A percentile compares a stretch with the other conserved stretches of the same genome.
These are phyloP conservation scores for Triops cancriformis DNA, from an alignment of 1,140 invertebrate genomes.

Conservation along the genomic window DNA sequence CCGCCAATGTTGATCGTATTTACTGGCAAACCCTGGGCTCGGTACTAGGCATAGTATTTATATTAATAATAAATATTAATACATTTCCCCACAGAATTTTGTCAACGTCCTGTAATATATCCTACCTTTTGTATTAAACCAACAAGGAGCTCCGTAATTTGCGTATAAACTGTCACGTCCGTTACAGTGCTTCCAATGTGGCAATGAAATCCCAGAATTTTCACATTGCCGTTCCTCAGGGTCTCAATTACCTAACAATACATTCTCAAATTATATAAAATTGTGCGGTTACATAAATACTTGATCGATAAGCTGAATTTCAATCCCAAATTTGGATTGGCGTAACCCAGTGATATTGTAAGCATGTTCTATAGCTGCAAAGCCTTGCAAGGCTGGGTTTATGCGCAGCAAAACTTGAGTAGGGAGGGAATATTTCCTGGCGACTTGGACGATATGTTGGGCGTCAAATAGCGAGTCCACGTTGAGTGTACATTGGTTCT, in stretches of 20 bases:
- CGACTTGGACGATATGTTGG: constrained; percentile 33
- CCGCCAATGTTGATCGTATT: neutral
- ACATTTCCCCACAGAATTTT: neutral
- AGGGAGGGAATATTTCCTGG: neutral
- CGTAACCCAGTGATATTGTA: constrained; percentile 34
- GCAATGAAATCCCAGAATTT: constrained; percentile 39
- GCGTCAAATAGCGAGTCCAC: constrained; percentile 41
- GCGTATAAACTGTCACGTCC: constrained; percentile 32
- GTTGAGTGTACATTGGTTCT: constrained; percentile 38
- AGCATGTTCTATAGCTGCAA: constrained; percentile 32
- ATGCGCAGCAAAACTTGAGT: constrained; percentile 24
- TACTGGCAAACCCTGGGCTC: neutral
- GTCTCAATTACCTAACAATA: constrained; percentile 15
- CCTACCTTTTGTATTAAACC: constrained; percentile 30
- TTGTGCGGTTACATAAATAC: constrained; percentile 28
- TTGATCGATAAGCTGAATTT: constrained; percentile 30
- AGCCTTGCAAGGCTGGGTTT: constrained; percentile 22
- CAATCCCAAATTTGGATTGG: constrained; percentile 37
- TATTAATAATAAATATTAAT: neutral
- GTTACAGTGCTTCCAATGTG: constrained; percentile 40
- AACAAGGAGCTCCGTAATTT: constrained; percentile 32
- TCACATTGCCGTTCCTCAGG: neutral
- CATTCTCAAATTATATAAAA: neutral
- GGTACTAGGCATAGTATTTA: neutral
- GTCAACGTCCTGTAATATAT: neutral